Evolutionary conservation across 2,797 vertebrate species (phyloP).

Genomic region (Heliangelus exortis): DNA sequence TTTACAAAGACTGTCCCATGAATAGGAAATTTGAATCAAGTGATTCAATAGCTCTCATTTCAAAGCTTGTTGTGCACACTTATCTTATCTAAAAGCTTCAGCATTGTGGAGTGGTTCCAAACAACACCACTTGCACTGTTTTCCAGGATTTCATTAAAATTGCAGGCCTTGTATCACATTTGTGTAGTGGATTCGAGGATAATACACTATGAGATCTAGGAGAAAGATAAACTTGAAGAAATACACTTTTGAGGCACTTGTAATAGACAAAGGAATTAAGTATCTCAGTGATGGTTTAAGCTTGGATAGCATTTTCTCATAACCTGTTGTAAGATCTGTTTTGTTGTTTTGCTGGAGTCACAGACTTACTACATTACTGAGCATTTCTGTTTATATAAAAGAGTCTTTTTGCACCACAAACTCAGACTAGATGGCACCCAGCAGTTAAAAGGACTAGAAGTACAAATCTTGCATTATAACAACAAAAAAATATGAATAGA

Average conservation of each 20-base stretch:
- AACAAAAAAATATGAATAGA: neutral
- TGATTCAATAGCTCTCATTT: neutral
- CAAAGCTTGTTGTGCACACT: neutral
- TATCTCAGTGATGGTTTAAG: neutral
- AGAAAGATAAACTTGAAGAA: slow-evolving; percentile 34
- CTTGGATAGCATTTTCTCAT: slow-evolving; percentile 43
- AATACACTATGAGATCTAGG: neutral
- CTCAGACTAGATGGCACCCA: slow-evolving; percentile 28
- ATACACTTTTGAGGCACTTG: neutral
- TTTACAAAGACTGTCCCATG: neutral
- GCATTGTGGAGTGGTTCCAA: neutral
- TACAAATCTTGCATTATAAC: neutral
- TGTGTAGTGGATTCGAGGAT: neutral
- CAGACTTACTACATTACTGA: neutral
- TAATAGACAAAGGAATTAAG: neutral
- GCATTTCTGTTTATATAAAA: slow-evolving; percentile 23
- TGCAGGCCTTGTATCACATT: neutral
- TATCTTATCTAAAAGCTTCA: slow-evolving; percentile 30
- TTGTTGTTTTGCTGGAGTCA: slow-evolving; percentile 4
- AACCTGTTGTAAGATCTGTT: slow-evolving; percentile 22
- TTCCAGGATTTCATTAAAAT: slow-evolving; percentile 25
- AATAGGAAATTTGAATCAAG: slow-evolving; percentile 54
- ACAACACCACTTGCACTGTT: slow-evolving; percentile 25
- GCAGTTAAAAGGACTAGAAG: neutral
- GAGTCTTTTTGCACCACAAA: neutral